Evolutionary conservation across 1,140 invertebrate species (phyloP).

Genomic region (Lanistes nyassanus): DNA sequence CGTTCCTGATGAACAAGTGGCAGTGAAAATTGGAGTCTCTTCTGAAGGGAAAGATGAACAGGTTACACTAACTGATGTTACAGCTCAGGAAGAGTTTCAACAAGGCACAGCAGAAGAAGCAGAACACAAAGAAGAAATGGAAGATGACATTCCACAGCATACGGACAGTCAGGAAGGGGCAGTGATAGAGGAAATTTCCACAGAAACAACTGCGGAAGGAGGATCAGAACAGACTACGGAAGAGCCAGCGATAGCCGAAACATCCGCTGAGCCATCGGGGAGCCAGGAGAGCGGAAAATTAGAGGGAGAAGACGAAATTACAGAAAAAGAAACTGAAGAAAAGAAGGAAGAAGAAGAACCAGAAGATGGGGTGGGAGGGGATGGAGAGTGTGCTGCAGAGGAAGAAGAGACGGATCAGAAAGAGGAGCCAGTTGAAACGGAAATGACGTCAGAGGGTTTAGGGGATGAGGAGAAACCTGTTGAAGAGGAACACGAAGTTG

Average conservation of each 20-base stretch:
- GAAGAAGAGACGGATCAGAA: neutral
- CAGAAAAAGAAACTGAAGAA: neutral
- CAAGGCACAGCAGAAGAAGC: neutral
- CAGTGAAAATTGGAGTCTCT: slow-evolving; percentile 3
- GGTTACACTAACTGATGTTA: neutral
- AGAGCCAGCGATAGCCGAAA: slow-evolving; percentile 9
- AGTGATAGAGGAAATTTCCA: neutral
- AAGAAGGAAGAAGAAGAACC: neutral
- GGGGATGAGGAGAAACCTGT: slow-evolving; percentile 2
- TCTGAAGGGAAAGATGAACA: neutral
- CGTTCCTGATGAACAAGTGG: neutral
- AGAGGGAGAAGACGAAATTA: no score
- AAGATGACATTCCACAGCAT: neutral
- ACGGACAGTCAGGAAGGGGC: neutral
- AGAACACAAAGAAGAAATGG: neutral
- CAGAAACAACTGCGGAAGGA: neutral
- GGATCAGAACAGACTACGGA: slow-evolving; percentile 5
- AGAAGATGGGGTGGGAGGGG: neutral
- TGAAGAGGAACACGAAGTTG: slow-evolving; percentile 4
- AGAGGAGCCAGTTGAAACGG: neutral
- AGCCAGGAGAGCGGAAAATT: slow-evolving; percentile 5
- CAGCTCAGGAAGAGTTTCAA: neutral
- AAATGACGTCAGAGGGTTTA: neutral
- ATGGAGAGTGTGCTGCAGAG: no score
- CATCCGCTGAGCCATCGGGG: neutral